phyloP scores from a whole-genome alignment of 1,140 invertebrate species.

The Gerris buenoi region DNA sequence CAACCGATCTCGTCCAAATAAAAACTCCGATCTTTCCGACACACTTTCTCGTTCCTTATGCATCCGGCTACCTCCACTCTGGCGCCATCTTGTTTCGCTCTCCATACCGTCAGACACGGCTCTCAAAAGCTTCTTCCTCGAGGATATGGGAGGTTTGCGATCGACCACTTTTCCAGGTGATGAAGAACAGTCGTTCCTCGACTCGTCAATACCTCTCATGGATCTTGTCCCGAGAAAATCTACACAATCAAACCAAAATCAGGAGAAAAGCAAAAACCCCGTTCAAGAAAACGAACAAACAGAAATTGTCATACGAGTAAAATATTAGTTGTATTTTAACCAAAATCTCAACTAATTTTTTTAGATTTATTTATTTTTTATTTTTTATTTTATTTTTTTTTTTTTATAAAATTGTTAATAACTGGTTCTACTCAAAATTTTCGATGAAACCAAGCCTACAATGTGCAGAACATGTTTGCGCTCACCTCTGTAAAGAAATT shows the following conservation, averaged over 20 bases:
- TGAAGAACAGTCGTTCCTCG: not conserved
- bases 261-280: not conserved
- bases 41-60: not conserved
- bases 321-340: too few relatives aligned
- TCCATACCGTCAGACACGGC: not conserved
- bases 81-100: not conserved
- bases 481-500: too few relatives aligned
- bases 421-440: too few relatives aligned
- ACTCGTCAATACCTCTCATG: not conserved
- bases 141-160: not conserved
- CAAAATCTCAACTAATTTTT: too few relatives aligned
- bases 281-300: not conserved
- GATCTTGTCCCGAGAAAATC: not conserved
- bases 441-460: too few relatives aligned
- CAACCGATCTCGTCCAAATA: not conserved
- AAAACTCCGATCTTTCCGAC: not conserved
- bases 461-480: too few relatives aligned
- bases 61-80: too few relatives aligned
- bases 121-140: not conserved
- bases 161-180: too few relatives aligned
- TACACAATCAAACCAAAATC: constrained; percentile 8
- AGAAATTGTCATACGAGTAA: too few relatives aligned
- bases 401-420: too few relatives aligned
- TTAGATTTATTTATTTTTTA: too few relatives aligned
- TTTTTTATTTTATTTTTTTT: too few relatives aligned